phyloP scores from a whole-genome alignment of 2,797 vertebrate species.

The Alfaro cultratus region DNA sequence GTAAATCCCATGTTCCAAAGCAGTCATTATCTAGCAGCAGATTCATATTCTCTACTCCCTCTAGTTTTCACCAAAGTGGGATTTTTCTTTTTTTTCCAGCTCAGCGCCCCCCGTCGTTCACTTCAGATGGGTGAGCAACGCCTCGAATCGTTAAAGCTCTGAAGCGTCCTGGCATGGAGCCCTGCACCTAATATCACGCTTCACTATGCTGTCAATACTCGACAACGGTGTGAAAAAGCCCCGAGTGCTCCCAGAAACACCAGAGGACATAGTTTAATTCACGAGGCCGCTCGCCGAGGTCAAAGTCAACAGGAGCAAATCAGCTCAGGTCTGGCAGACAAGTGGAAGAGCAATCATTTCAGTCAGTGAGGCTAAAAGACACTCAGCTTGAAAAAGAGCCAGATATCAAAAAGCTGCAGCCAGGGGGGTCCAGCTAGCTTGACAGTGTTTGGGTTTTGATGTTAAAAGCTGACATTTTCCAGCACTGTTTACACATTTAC shows the following conservation, averaged over 20 bases:
- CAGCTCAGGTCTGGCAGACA: slow-evolving; percentile 24
- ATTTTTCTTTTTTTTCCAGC: slow-evolving; percentile 44
- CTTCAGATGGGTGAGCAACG: slow-evolving; percentile 25
- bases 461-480: neutral
- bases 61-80: slow-evolving; percentile 1
- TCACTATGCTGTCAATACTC: slow-evolving; percentile 48
- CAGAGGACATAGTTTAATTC: slow-evolving; percentile 37
- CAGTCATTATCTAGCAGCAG: neutral
- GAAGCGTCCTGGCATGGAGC: slow-evolving; percentile 38
- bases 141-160: slow-evolving; percentile 47
- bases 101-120: slow-evolving; percentile 49
- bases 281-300: slow-evolving; percentile 21
- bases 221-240: slow-evolving; percentile 8
- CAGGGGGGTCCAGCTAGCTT: neutral
- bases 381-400: neutral
- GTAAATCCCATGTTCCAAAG: neutral
- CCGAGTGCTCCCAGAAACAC: slow-evolving; percentile 35
- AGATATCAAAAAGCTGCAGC: neutral
- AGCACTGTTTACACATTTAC: neutral
- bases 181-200: slow-evolving; percentile 68
- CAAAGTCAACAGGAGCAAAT: slow-evolving; percentile 25
- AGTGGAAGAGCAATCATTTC: slow-evolving; percentile 12
- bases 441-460: neutral
- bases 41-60: slow-evolving; percentile 8
- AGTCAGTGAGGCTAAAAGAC: neutral